These are phyloP conservation scores for Amphipoea lucens DNA, from an alignment of 2,888 invertebrate species.

Conservation along the genomic window DNA sequence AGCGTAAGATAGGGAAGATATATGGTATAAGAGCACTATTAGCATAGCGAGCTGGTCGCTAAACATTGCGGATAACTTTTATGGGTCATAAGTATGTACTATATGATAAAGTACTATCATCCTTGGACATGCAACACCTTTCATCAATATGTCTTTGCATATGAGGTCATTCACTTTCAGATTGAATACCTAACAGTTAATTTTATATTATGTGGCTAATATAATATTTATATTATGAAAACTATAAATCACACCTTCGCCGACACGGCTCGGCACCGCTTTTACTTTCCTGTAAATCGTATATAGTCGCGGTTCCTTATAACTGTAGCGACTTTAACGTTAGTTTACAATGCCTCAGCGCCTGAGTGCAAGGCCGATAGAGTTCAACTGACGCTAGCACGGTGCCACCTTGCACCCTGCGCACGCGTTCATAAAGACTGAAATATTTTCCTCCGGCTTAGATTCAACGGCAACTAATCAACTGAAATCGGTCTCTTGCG, in stretches of 20 bases:
- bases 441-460: conserved; percentile 67
- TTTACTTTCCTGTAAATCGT: conserved; percentile 84
- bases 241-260: conserved; percentile 50
- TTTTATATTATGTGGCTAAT: neutral
- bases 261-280: conserved; percentile 77
- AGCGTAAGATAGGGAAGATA: conserved; percentile 25
- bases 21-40: neutral
- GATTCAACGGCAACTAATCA: conserved; percentile 68
- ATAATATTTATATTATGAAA: conserved; percentile 17
- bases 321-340: conserved; percentile 63
- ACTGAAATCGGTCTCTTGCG: conserved; percentile 77
- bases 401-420: conserved; percentile 76
- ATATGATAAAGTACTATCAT: neutral
- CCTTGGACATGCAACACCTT: neutral
- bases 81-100: neutral
- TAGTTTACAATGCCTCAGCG: conserved; percentile 70
- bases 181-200: conserved; percentile 10
- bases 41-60: conserved; percentile 1
- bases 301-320: conserved; percentile 78
- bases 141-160: neutral
- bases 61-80: neutral
- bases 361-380: conserved; percentile 67
- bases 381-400: conserved; percentile 63
- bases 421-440: conserved; percentile 73
- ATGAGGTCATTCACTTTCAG: conserved; percentile 3